Evolutionary conservation across 2,888 invertebrate species (phyloP), one percentile per base, ranked within the genome.

Genomic region (Vesta saturnalis): DNA sequence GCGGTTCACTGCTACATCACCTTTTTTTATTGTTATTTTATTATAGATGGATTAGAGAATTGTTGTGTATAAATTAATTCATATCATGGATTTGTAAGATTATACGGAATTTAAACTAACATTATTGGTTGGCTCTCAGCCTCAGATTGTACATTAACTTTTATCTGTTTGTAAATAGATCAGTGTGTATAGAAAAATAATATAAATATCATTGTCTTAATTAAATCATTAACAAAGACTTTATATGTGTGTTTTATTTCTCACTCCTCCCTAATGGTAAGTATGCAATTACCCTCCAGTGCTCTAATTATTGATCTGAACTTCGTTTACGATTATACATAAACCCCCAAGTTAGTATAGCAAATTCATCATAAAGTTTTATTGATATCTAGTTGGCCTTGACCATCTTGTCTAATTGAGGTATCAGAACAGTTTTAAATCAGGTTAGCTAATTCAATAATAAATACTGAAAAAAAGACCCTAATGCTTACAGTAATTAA

Each of bases 111-210:
- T 62, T 15, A 70, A n/a, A 72, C 72, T 77, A 78, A 77, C 77
- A 78, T 76, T 74, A 76, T 82, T 81, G 79, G 78, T 80, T 79
- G 81, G 81, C 78, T 77, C 65, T 71, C 70, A 76, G 79, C 78
- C 80, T 71, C 70, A 78, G 78, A 76, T 80, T 83, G 83, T 83
- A 83, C 80, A 83, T 83, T 82, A 81, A 77, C 74, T 81, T 81
- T 82, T 83, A 82, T 83, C 83, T 83, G 83, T 84, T 85, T 85
- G 85, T 85, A 85, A 80, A 85, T 85, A 85, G 81, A 76, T 84
- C 82, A 83, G 83, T 85, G 83, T 83, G 85, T 85, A 85, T 85
- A 85, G 84, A 82, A 83, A 81, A 80, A 82, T 81, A 84, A 81
- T 81, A 83, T 82, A 78, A 83, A 82, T 82, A 83, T 83, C 80